Evolutionary conservation across 2,888 invertebrate species (phyloP).

Genomic region (Phymatocera aterrima): DNA sequence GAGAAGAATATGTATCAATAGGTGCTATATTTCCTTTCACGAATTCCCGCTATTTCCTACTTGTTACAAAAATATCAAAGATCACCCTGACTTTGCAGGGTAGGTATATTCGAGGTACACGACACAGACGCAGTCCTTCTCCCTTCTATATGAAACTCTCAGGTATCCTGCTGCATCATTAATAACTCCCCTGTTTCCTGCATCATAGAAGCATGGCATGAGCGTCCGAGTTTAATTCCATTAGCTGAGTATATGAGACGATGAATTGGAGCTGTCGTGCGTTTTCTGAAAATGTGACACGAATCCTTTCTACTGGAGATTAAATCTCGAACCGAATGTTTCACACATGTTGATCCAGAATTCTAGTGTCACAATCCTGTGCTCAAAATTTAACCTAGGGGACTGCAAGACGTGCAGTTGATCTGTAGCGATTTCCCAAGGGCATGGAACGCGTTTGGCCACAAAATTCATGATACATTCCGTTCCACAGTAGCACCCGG

Average conservation of each 20-base stretch:
- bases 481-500: neutral
- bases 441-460: neutral
- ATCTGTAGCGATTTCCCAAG: constrained; percentile 33
- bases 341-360: constrained; percentile 1
- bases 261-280: neutral
- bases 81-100: neutral
- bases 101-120: neutral
- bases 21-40: constrained; percentile 9
- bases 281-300: neutral
- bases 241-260: neutral
- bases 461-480: constrained; percentile 27
- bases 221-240: neutral
- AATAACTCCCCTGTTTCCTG: constrained; percentile 14
- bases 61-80: neutral
- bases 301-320: neutral
- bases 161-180: neutral
- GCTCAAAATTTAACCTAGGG: neutral
- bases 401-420: neutral
- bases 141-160: neutral
- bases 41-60: neutral
- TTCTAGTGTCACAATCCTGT: constrained; percentile 4
- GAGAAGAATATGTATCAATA: neutral
- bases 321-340: neutral
- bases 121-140: neutral
- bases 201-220: neutral